Percentiles rank a stretch among this genome's conserved stretches.
Evolutionary conservation across 2,888 invertebrate genomes (phyloP).

Genomic region (Xanthorhoe designata): DNA sequence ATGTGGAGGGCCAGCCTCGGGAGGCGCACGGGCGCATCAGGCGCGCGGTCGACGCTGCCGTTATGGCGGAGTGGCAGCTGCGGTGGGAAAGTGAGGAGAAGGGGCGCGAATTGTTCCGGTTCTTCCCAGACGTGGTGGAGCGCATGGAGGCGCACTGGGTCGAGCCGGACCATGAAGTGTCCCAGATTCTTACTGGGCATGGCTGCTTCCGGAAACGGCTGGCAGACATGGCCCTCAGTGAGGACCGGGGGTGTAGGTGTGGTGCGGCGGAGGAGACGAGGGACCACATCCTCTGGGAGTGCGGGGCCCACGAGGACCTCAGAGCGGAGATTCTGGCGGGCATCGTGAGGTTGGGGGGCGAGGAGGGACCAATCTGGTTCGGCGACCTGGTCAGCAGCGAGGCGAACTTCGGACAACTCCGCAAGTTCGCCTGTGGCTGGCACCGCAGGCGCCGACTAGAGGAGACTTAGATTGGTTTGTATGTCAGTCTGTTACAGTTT

Average conservation of each 20-base stretch:
- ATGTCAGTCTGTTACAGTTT: no score
- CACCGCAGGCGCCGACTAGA: no score
- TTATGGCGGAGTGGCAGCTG: neutral
- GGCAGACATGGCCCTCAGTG: neutral
- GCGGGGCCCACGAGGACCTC: neutral
- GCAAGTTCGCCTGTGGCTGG: no score
- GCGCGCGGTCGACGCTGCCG: neutral
- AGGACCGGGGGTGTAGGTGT: neutral
- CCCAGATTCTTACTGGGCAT: constrained; percentile 5
- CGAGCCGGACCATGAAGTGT: constrained; percentile 10
- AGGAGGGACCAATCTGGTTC: neutral
- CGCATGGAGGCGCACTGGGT: constrained; percentile 23
- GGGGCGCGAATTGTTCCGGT: constrained; percentile 6
- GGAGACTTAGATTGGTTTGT: no score
- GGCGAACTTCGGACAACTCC: no score
- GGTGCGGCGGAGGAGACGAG: constrained; percentile 5
- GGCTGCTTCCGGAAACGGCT: constrained; percentile 6
- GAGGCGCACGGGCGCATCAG: neutral
- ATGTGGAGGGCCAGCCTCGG: neutral
- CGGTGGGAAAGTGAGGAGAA: neutral
- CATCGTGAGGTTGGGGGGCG: neutral
- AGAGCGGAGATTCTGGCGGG: neutral
- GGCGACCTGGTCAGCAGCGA: constrained; percentile 1
- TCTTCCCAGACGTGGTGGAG: constrained; percentile 16
- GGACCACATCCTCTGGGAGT: constrained; percentile 14